Base-by-base conservation (phyloP, 30 jellyfish, hydroid and myxozoan species). In the Aurelia aurita complex sp. Pacific region DNA sequence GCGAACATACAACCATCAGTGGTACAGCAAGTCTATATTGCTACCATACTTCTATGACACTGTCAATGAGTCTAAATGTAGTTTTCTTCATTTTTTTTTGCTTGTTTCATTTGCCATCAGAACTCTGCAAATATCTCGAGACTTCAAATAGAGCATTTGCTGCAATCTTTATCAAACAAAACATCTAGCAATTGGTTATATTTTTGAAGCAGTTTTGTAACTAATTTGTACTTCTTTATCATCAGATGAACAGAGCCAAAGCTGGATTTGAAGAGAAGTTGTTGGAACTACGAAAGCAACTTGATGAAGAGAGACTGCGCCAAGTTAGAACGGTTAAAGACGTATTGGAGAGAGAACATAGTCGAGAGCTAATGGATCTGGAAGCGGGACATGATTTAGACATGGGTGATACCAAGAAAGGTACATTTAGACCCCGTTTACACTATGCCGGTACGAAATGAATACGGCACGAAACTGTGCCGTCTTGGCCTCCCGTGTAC, bases 261-360 rank as follows among this genome's bases (percentile, higher is more conserved):
- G 81, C 95, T 32, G 97, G 80, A 18, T 82, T 78, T 75, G 97
- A 81, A 59, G 81, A 69, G 82, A 77, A 82, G 36, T 69, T 81
- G 40, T 18, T 77, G 66, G 94, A 81, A 46, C 76, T 89, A 10
- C 83, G 90, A 35, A 70, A 77, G 38, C 88, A 74, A 76, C 93
- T 89, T 66, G 94, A 83, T 35, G 90, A 83, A 40, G 97, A 89
- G 68, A 76, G 88, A 51, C 79, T 66, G 34, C 92, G 91, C 38
- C 94, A 81, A 57, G 83, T 82, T 3, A 64, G 79, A 66, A 89
- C 97, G 1, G 81, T 89, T 23, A 89, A 67, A 74, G 72, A 60
- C 79, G 94, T 82, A 32, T 55, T 81, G 62, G 97, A 89, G 50
- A 73, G 94, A 66, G 91, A 81, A 36, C 94, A 81, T 71, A 46